A percentile compares a stretch with the other conserved stretches of the same genome.
Evolutionary conservation across 23 tunicate species (phyloP).

Genomic region (Oikopleura vanhoeffeni): DNA sequence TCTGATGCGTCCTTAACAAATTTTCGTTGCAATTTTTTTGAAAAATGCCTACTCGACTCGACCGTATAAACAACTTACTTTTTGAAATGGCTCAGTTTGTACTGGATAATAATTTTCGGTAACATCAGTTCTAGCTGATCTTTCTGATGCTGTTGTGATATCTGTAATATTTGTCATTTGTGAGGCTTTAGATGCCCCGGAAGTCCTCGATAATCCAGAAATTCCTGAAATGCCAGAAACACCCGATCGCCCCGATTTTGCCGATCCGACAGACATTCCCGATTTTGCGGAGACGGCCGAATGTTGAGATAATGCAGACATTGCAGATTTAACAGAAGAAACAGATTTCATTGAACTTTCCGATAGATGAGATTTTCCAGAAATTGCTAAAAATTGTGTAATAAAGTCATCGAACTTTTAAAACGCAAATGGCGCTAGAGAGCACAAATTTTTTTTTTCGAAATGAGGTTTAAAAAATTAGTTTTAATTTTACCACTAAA

Average conservation of each 20-base stretch:
- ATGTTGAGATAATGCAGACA: not conserved
- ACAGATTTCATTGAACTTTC: not conserved
- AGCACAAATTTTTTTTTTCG: no score
- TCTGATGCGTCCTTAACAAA: not conserved
- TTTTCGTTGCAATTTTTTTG: not conserved
- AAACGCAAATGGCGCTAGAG: no score
- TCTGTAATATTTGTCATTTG: not conserved
- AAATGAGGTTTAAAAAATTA: no score
- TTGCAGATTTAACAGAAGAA: not conserved
- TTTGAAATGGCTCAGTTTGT: not conserved
- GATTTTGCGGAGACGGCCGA: not conserved
- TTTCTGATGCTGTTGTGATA: slow-evolving; percentile 9
- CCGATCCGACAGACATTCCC: not conserved
- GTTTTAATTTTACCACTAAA: no score
- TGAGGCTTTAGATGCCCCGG: not conserved
- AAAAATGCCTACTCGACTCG: no score
- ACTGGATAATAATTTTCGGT: not conserved
- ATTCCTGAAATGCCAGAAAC: not conserved
- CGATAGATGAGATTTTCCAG: not conserved
- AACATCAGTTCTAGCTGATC: not conserved
- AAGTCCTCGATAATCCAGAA: not conserved
- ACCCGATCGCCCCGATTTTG: not conserved
- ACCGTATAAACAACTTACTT: no score
- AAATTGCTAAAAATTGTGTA: no score
- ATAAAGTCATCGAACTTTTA: no score